Evolutionary conservation across 2,888 invertebrate genomes (phyloP).

Genomic region (Epirrhoe tristata): DNA sequence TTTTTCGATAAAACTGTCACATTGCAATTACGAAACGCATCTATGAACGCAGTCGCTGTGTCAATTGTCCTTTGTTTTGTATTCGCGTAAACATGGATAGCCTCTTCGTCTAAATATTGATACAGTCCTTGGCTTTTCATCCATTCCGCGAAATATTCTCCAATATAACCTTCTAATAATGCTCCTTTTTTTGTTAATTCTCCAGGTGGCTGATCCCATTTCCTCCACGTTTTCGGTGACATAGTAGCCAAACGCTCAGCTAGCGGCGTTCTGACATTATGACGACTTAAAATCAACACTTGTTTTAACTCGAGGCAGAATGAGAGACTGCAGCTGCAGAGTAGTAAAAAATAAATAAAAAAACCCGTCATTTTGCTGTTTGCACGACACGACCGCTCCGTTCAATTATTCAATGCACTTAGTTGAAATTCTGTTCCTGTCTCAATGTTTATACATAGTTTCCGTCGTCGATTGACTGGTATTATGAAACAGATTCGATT

Average conservation of each 20-base stretch:
- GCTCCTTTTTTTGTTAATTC: constrained; percentile 67
- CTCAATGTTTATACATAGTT: too few relatives aligned
- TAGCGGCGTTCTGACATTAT: constrained; percentile 68
- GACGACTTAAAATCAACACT: constrained; percentile 69
- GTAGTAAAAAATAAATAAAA: constrained; percentile 10
- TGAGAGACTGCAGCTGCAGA: constrained; percentile 6
- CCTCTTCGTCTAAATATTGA: constrained; percentile 55
- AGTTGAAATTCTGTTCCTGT: too few relatives aligned
- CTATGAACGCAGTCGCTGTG: constrained; percentile 63
- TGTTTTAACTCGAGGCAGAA: constrained; percentile 44
- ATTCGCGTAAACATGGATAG: constrained; percentile 66
- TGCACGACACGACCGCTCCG: background rate
- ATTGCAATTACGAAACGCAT: constrained; percentile 65
- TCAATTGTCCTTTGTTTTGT: constrained; percentile 63
- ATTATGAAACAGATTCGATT: too few relatives aligned
- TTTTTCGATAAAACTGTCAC: constrained; percentile 55
- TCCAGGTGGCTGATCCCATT: constrained; percentile 57
- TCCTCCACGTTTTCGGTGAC: constrained; percentile 60
- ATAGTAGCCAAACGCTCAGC: constrained; percentile 52
- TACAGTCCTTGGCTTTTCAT: constrained; percentile 56
- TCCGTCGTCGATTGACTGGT: too few relatives aligned
- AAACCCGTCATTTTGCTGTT: constrained; percentile 29
- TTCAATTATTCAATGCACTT: background rate
- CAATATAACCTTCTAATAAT: constrained; percentile 67
- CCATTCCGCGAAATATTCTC: constrained; percentile 66